Evolutionary conservation across 2,888 invertebrate species (phyloP), one percentile per base, ranked within the genome.

Genomic region (Galerucella pusilla): DNA sequence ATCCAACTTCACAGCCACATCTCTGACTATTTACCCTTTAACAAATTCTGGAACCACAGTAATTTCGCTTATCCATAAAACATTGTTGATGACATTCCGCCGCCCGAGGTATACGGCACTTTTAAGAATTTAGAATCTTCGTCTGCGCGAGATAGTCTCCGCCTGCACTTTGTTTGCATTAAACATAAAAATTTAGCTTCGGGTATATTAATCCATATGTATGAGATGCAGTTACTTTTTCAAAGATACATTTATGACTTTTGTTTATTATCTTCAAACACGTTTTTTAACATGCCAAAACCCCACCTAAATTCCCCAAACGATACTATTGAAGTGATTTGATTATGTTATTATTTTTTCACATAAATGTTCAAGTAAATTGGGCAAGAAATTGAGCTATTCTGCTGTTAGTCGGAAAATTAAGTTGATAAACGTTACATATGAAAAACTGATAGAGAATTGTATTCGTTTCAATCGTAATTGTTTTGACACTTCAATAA

Each of bases 51-150:
- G 20, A 11, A 67, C 67, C 52, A 49, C 25, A 25, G 67, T 67
- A 12, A 52, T 54, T 67, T 42, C 25, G 67, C 14, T 49, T 52
- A 67, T 67, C 35, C 52, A 67, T 67, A 67, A 45, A 67, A 67
- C 67, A 42, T 52, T 28, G 67, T 67, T 67, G 67, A 52, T 54
- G 52, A 67, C 45, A 67, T 54, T 67, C 54, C 52, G 52, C n/a
- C 28, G 54, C 52, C 67, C 6, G 28, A 25, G 52, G 45, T 67
- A 67, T 54, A 54, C 54, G 25, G 52, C 52, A 25, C 28, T 67
- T 66, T 66, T 46, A 42, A 63, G 63, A 63, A 63, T 63, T 63
- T 61, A 61, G 9, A 28, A 35, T 61, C 14, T 14, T 63, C 63
- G 14, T 63, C 63, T 63, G 9, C 14, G 7, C 10, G 63, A 42